Evolutionary conservation across 2,113 vertebrate genomes (phyloP), one percentile per base, ranked within the genome.

Genomic region (Oxyruncus cristatus): DNA sequence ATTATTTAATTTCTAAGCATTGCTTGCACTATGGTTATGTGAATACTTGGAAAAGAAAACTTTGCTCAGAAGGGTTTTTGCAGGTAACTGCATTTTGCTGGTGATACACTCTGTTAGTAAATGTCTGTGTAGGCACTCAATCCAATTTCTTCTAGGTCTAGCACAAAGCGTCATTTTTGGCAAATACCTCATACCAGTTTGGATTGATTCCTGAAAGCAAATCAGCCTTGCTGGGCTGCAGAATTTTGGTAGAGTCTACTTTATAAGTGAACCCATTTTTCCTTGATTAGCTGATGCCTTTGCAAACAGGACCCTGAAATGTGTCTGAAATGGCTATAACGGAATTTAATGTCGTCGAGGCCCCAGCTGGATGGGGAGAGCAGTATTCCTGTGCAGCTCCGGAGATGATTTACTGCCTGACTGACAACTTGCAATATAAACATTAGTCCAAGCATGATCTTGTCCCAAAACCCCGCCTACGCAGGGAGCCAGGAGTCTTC

Each of bases 361-460:
- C 71, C 85, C 61, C 49, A 88, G 56, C 89, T 94, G 95, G 76
- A 78, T 93, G 59, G 42, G 52, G 61, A 66, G 50, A 85, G 44
- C 53, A 67, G 58, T 72, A 7, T 93, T 86, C 11, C 66, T 39
- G 2, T 83, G 68, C 81, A 95, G 58, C 93, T 85, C 61, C n/a
- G 24, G 65, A 61, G 80, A 47, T 97, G 95, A 96, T 97, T 96
- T 96, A 97, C 81, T 92, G 47, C 96, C 84, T 28, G 70, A 95
- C 97, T 97, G 97, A 98, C 97, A 97, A 83, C 95, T 96, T 39
- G 58, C 88, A 97, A 92, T 85, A 97, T 91, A 97, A 98, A 97
- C 96, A 97, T 93, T 77, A 97, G 96, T 97, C 94, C 96, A 96
- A 97, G 97, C 92, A 94, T 93, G 97, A 97, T 97, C 97, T 98